phyloP scores from a whole-genome alignment of 2,113 vertebrate genomes.

The Cariama cristata region DNA sequence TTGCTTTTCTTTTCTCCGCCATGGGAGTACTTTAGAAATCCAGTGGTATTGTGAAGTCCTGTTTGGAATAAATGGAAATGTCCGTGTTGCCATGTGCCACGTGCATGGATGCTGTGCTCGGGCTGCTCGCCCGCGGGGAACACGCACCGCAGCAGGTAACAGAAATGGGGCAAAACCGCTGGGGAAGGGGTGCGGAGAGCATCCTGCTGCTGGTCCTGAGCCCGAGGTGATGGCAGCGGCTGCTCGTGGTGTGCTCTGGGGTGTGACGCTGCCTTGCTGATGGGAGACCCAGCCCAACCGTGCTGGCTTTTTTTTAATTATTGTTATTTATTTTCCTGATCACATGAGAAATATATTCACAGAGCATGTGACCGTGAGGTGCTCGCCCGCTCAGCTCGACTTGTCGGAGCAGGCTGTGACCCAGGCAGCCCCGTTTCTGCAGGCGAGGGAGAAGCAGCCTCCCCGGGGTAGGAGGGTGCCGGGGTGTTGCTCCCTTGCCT shows the following conservation, averaged over 20 bases:
- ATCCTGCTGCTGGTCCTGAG: neutral
- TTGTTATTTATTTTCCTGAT: neutral
- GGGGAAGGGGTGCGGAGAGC: neutral
- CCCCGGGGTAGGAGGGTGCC: neutral
- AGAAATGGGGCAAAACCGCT: neutral
- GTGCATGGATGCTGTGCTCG: fast-evolving
- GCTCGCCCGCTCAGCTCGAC: neutral
- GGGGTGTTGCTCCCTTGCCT: neutral
- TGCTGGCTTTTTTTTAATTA: neutral
- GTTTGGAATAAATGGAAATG: neutral
- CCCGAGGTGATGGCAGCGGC: fast-evolving
- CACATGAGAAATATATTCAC: neutral
- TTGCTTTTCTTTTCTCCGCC: neutral
- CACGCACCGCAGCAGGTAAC: fast-evolving
- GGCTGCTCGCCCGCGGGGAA: neutral
- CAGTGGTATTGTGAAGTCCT: neutral
- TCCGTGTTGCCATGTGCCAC: neutral
- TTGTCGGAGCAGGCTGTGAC: neutral
- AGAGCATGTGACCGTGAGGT: neutral
- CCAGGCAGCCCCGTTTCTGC: neutral
- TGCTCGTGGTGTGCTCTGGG: fast-evolving
- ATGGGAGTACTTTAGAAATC: neutral
- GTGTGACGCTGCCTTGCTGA: fast-evolving
- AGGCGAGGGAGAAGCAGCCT: neutral
- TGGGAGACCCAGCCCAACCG: neutral